Conservation (phyloP, 2,113 vertebrate genomes). For the Oenanthe melanoleuca region DNA sequence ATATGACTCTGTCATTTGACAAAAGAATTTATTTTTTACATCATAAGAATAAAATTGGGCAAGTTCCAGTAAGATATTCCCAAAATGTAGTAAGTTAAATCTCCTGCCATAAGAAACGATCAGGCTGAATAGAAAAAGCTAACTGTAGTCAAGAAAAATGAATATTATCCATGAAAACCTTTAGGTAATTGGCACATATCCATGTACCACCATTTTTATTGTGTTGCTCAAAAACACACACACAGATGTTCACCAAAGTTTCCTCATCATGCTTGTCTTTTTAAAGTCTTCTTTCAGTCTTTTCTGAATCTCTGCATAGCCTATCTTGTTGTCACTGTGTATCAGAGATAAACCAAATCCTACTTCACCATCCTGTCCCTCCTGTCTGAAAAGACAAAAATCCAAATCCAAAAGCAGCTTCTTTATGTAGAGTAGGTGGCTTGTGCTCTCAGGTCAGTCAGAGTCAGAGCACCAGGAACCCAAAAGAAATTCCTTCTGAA, state of each 20-base stretch:
- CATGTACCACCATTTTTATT: not conserved
- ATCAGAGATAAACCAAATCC: not conserved
- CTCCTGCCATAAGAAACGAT: not conserved
- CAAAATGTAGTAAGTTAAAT: not conserved
- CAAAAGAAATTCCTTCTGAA: not conserved
- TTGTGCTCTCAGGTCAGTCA: not conserved
- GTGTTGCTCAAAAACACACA: not conserved
- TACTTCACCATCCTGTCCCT: not conserved
- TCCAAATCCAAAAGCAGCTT: not conserved
- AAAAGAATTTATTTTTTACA: not conserved
- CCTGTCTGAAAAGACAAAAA: not conserved
- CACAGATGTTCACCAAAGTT: not conserved
- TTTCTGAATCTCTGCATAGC: not conserved
- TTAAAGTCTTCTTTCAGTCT: not conserved
- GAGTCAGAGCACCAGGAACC: not conserved
- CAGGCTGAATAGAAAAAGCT: not conserved
- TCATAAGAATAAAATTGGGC: not conserved
- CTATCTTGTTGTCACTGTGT: not conserved
- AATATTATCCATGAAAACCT: not conserved
- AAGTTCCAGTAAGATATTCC: not conserved
- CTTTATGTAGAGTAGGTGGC: not conserved
- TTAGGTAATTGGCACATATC: not conserved
- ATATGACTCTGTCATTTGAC: not conserved
- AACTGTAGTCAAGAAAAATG: not conserved
- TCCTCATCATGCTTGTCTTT: not conserved